Evolutionary conservation across 64 coral and sea anemone species (phyloP).

Genomic region (Catalaphyllia jardinei): DNA sequence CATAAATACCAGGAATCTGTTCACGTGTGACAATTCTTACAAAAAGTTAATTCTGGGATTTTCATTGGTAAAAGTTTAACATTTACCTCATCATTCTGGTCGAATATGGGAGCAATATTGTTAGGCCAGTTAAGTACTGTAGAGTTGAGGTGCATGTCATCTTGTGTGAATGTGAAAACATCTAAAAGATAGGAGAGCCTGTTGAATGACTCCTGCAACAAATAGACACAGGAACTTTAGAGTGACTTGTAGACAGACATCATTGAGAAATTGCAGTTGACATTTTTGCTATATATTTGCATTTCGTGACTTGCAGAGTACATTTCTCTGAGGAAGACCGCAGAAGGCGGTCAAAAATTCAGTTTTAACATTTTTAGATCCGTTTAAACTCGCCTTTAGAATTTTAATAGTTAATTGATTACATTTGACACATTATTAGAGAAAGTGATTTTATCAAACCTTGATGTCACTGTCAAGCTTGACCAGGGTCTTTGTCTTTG

Average conservation of each 20-base stretch:
- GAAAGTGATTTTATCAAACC: slow-evolving; percentile 15
- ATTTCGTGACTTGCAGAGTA: too few relatives aligned
- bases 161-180: slow-evolving; percentile 88
- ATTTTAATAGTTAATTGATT: too few relatives aligned
- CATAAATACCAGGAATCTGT: too few relatives aligned
- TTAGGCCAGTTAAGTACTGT: slow-evolving; percentile 96
- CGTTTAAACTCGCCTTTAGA: too few relatives aligned
- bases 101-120: slow-evolving; percentile 92
- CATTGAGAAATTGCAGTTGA: too few relatives aligned
- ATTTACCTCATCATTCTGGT: slow-evolving; percentile 94
- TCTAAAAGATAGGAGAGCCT: slow-evolving; percentile 90
- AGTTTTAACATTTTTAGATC: too few relatives aligned
- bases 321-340: too few relatives aligned
- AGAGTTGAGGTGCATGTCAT: slow-evolving; percentile 86
- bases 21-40: too few relatives aligned
- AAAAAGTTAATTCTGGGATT: too few relatives aligned
- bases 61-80: not conserved
- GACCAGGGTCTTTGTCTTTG: slow-evolving; percentile 79
- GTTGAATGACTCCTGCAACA: slow-evolving; percentile 84
- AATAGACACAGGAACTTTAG: not conserved
- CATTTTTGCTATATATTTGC: too few relatives aligned
- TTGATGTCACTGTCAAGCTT: slow-evolving; percentile 93
- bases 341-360: too few relatives aligned
- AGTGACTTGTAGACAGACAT: too few relatives aligned
- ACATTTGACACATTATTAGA: not conserved